Conservation (phyloP, 2,888 invertebrate genomes). For the Limnephilus rhombicus region DNA sequence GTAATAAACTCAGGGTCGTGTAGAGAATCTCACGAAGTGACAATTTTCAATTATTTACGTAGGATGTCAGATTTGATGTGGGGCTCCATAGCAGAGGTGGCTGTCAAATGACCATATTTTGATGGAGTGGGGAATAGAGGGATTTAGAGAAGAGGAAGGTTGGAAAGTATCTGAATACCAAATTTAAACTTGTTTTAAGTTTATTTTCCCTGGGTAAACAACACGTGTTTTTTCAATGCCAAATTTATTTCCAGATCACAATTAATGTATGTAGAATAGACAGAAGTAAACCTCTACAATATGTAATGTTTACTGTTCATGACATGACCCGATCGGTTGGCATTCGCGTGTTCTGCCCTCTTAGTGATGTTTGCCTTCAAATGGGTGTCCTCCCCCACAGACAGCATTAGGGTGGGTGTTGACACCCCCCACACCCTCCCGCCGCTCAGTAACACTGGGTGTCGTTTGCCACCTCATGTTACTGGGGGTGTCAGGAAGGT, state of each 20-base stretch:
- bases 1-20: too few relatives aligned
- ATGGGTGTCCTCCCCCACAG: not conserved
- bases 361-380: not conserved
- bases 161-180: not conserved
- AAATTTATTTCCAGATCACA: not conserved
- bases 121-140: too few relatives aligned
- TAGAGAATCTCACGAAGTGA: too few relatives aligned
- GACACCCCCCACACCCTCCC: not conserved
- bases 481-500: too few relatives aligned
- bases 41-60: too few relatives aligned
- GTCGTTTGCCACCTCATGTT: not conserved
- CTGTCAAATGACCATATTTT: too few relatives aligned
- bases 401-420: not conserved
- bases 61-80: too few relatives aligned
- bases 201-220: not conserved
- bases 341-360: not conserved
- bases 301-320: not conserved
- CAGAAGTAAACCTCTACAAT: not conserved
- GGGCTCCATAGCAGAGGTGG: too few relatives aligned
- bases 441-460: not conserved
- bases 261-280: not conserved
- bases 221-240: not conserved
- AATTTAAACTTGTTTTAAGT: not conserved
- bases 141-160: too few relatives aligned
- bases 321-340: not conserved